Evolutionary conservation across 2,113 vertebrate genomes (phyloP).

Genomic region (Myiopsitta monachus): DNA sequence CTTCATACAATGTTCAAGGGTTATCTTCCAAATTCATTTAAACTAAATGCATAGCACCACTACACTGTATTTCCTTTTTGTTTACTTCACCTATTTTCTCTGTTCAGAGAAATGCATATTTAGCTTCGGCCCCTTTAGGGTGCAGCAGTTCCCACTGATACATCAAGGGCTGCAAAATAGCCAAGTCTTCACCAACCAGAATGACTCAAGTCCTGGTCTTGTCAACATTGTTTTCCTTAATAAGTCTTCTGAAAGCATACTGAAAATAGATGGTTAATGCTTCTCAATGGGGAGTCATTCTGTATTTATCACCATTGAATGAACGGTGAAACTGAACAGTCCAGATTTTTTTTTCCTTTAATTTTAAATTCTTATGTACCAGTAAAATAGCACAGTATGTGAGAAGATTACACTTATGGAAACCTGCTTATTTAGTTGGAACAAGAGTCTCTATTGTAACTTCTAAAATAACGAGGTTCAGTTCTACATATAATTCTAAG

Average conservation of each 20-base stretch:
- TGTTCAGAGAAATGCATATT: not conserved
- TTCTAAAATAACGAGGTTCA: not conserved
- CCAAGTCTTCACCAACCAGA: not conserved
- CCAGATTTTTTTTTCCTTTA: not conserved
- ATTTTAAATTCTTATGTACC: not conserved
- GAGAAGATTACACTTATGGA: not conserved
- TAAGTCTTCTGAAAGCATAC: not conserved
- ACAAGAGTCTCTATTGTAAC: not conserved
- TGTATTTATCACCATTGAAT: not conserved
- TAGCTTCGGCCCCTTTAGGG: not conserved
- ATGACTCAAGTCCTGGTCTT: not conserved
- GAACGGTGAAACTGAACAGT: not conserved
- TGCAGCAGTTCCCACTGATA: not conserved
- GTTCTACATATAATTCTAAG: not conserved
- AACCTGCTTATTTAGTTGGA: not conserved
- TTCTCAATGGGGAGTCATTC: rapidly evolving
- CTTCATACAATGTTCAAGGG: not conserved
- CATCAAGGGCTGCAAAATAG: not conserved
- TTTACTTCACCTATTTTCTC: not conserved
- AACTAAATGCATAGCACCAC: not conserved
- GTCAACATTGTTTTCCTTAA: not conserved
- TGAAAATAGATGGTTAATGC: not conserved
- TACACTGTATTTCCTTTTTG: not conserved
- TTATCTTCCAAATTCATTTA: not conserved
- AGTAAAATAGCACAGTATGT: not conserved